Conservation (phyloP, 2,113 vertebrate species). For the Myrmecobius fasciatus region DNA sequence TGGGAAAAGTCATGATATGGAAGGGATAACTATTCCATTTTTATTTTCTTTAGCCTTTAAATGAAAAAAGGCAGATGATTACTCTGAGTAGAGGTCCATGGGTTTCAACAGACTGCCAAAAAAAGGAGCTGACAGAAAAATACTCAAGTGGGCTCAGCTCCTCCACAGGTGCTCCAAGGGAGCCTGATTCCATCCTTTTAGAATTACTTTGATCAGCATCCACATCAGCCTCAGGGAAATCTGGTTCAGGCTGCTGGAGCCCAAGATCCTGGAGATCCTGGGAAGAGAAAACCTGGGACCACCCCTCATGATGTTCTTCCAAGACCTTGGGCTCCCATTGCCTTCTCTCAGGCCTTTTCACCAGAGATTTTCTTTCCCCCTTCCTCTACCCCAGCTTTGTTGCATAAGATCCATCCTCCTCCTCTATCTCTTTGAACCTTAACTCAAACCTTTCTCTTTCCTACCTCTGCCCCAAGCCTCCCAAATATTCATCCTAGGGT, state of each 20-base stretch:
- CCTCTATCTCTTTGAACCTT: not conserved
- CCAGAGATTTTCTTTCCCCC: not conserved
- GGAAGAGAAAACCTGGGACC: not conserved
- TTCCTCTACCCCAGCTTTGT: not conserved
- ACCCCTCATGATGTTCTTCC: not conserved
- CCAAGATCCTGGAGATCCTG: not conserved
- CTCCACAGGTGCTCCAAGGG: not conserved
- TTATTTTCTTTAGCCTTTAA: not conserved
- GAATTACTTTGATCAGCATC: not conserved
- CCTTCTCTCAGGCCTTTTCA: not conserved
- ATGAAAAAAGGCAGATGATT: not conserved
- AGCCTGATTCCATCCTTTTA: not conserved
- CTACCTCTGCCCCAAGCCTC: not conserved
- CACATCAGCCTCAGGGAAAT: not conserved
- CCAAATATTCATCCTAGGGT: not conserved
- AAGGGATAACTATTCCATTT: not conserved
- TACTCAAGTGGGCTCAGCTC: not conserved
- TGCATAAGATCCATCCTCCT: not conserved
- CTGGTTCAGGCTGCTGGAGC: not conserved
- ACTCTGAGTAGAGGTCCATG: not conserved
- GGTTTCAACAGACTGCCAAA: not conserved
- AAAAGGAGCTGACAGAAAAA: not conserved
- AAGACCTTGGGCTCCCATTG: not conserved
- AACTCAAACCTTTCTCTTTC: not conserved
- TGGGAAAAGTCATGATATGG: not conserved